A percentile compares a stretch with the other conserved stretches of the same genome.
These are phyloP conservation scores for Chouioia cunea DNA, from an alignment of 2,888 invertebrate genomes.

Conservation along the genomic window DNA sequence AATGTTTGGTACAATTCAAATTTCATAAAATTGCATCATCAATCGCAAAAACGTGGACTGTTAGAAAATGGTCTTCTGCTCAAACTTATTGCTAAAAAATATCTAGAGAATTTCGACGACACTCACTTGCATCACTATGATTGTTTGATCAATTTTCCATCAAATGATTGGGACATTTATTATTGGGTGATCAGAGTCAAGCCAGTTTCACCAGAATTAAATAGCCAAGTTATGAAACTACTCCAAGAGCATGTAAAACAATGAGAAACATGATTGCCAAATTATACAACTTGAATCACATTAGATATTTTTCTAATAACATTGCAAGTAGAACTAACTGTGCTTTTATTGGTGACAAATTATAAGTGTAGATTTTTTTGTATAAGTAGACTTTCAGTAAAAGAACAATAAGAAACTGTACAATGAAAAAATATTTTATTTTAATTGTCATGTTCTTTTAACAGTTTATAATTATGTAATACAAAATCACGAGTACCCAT, in stretches of 20 bases:
- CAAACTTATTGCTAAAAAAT: conserved; percentile 90
- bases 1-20: conserved; percentile 36
- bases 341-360: too few relatives aligned
- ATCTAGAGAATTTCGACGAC: conserved; percentile 79
- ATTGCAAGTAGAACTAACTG: too few relatives aligned
- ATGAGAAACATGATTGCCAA: conserved; percentile 77
- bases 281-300: conserved; percentile 80
- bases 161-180: conserved; percentile 97
- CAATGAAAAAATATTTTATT: too few relatives aligned
- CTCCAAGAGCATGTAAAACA: conserved; percentile 86
- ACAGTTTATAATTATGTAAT: too few relatives aligned
- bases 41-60: conserved; percentile 96
- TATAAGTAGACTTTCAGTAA: too few relatives aligned
- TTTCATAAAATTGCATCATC: conserved; percentile 81
- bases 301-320: background rate
- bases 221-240: conserved; percentile 87
- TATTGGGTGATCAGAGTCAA: conserved; percentile 91
- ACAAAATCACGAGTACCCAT: too few relatives aligned
- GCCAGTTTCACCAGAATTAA: conserved; percentile 85
- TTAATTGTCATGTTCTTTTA: too few relatives aligned
- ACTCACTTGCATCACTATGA: conserved; percentile 86
- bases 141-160: conserved; percentile 87
- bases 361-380: too few relatives aligned
- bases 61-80: conserved; percentile 92
- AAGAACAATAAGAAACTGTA: too few relatives aligned